Evolutionary conservation across 2,888 invertebrate species (phyloP), one percentile per base, ranked within the genome.

Genomic region (Cheiracanthium punctorium): DNA sequence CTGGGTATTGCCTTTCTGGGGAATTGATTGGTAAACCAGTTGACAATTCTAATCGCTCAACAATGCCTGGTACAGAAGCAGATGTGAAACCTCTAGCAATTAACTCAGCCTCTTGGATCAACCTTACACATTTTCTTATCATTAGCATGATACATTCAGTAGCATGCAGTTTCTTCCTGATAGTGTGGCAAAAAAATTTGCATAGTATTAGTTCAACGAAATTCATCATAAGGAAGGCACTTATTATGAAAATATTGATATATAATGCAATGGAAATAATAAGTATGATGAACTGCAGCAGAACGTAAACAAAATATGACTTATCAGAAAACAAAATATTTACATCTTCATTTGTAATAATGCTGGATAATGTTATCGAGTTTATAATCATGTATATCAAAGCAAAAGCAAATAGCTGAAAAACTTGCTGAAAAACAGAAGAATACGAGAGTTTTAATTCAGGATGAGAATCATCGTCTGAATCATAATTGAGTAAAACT

Each of bases 61-160:
- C 79, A 8, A 65, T 65, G 33, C 52, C 64, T 20, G 43, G 29
- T 64, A 74, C 69, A 0, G 87, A 82, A 43, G 82, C 73, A 28
- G 79, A 37, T 4, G 87, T 87, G 17, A 87, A 87, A 64, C 87
- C 87, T 43, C 87, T 69, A 32, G 87, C 82, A 33, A 77, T 82
- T 48, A 87, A 20, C 64, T 87, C 87, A 17, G 82, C 71, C 58
- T 87, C 87, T 52, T 87, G 87, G n/a, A 87, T 79, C 20, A 87
- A 37, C 8, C 82, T 64, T 41, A 87, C 70, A 33, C 79, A 67
- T 64, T 76, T 82, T 32, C 65, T 80, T 5, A 80, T 12, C 24
- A 43, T 32, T 1, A 32, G 8, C 29, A n/a, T 14, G 29, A 67
- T 24, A n/a, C 28, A 12, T 12, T 65, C n/a, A 37, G 52, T 37